These are phyloP conservation scores for Athene cunicularia DNA, from an alignment of 2,113 vertebrate species.

Conservation along the genomic window DNA sequence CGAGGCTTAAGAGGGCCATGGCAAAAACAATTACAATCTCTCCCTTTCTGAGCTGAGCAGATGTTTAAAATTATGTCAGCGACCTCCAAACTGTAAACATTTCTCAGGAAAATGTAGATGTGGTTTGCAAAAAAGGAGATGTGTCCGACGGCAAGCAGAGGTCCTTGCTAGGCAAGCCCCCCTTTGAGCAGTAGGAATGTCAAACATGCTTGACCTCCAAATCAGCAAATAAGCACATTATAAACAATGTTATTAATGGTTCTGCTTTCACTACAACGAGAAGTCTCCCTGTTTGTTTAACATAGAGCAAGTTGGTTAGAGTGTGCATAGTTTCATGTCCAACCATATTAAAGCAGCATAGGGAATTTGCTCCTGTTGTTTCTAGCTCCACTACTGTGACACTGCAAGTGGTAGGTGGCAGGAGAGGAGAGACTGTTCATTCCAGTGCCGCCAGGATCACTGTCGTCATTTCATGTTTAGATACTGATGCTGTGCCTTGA, in stretches of 20 bases:
- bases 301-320: not conserved
- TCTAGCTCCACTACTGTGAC: not conserved
- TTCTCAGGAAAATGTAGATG: conserved; percentile 54
- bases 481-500: not conserved
- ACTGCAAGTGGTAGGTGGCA: not conserved
- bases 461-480: not conserved
- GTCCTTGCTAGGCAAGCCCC: conserved; percentile 10
- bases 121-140: not conserved
- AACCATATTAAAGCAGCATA: not conserved
- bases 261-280: conserved; percentile 29
- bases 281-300: conserved; percentile 62
- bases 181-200: conserved; percentile 55
- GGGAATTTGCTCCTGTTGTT: not conserved
- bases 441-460: not conserved
- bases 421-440: not conserved
- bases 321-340: not conserved
- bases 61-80: conserved; percentile 63
- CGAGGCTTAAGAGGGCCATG: not conserved
- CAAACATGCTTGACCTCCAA: conserved; percentile 72
- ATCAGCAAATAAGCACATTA: conserved; percentile 71
- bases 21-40: conserved; percentile 41
- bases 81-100: conserved; percentile 63
- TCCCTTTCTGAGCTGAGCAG: conserved; percentile 50
- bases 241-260: conserved; percentile 68
- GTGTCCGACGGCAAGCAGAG: conserved; percentile 22